Base-by-base conservation (phyloP, 2,113 vertebrate genomes). In the Laticauda colubrina region DNA sequence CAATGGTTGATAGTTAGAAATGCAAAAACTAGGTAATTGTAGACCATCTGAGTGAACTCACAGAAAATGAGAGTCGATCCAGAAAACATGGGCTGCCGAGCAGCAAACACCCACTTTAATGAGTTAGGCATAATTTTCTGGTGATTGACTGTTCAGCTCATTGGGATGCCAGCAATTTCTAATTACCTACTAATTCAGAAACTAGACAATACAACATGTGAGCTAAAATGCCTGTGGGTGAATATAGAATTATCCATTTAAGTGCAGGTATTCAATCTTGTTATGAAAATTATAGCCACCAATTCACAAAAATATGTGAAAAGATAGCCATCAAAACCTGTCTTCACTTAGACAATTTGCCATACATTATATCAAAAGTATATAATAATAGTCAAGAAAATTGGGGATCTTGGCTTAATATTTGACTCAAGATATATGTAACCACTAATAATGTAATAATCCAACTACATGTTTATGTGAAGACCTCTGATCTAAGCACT, bases 261-360 rank as follows among this genome's bases (percentile, higher is more conserved):
- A 91, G 55, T 90, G 93, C 93, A 55, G 92, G 85, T 90, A 93
- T 88, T 88, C 81, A 90, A 53, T 89, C 43, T 93, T 87, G 91
- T 89, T 55, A 43, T 39, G 64, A 51, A 89, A 23, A 64, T 23
- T 34, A 2, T 24, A 94, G 91, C 55, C 89, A 94, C 87, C 88
- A 91, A 64, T 51, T 93, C 23, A 24, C 64, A 23, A 0, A 0
- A 23, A 4, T 45, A 69, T 61, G 86, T 55, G 69, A 86, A 51
- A 26, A 90, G 61, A 48, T 93, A 85, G 90, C 54, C 57, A 34
- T 53, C n/a, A 23, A n/a, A 51, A 2, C 43, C 3, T 0, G 0
- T 7, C 10, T 90, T 86, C 20, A 26, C 2, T 26, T 43, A 34
- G 43, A 5, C 43, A 7, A 0, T 81, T 81, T 3, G 3, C 0